phyloP scores from a whole-genome alignment of 2,888 invertebrate genomes.

The Sialis fuliginosa region DNA sequence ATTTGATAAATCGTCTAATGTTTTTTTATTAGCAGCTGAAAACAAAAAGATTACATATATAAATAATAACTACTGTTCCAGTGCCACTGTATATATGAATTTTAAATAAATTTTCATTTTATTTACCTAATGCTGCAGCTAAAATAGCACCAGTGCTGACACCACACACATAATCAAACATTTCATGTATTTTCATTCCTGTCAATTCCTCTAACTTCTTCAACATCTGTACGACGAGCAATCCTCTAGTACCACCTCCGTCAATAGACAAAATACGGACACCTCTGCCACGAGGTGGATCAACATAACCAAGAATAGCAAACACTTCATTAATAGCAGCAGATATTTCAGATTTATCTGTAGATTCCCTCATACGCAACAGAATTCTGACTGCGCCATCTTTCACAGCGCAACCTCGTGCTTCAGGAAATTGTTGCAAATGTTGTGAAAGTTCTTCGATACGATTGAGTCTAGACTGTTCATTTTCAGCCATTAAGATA shows the following conservation, averaged over 20 bases:
- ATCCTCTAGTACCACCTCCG: constrained; percentile 81
- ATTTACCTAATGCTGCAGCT: constrained; percentile 48
- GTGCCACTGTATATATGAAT: neutral
- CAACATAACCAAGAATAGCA: constrained; percentile 52
- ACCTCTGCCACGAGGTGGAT: constrained; percentile 51
- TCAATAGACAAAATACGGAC: constrained; percentile 71
- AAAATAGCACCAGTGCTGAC: constrained; percentile 75
- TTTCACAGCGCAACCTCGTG: constrained; percentile 54
- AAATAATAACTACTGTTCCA: neutral
- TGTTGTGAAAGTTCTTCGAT: constrained; percentile 54
- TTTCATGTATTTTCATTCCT: constrained; percentile 46
- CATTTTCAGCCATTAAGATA: constrained; percentile 36
- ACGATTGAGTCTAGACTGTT: constrained; percentile 36
- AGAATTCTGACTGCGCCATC: constrained; percentile 50
- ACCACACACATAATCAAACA: constrained; percentile 78
- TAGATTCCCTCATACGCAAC: constrained; percentile 31
- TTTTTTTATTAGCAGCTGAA: constrained; percentile 33
- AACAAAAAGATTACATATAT: constrained; percentile 7
- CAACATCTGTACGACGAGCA: constrained; percentile 69
- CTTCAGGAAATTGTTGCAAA: constrained; percentile 55
- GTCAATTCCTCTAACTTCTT: constrained; percentile 56
- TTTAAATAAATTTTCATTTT: neutral
- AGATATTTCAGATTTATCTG: constrained; percentile 20
- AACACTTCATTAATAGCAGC: constrained; percentile 32
- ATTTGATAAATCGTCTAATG: constrained; percentile 39